A percentile compares a stretch with the other conserved stretches of the same genome.
Evolutionary conservation across 2,113 vertebrate species (phyloP).

Genomic region (Microcebus ravelobensis): DNA sequence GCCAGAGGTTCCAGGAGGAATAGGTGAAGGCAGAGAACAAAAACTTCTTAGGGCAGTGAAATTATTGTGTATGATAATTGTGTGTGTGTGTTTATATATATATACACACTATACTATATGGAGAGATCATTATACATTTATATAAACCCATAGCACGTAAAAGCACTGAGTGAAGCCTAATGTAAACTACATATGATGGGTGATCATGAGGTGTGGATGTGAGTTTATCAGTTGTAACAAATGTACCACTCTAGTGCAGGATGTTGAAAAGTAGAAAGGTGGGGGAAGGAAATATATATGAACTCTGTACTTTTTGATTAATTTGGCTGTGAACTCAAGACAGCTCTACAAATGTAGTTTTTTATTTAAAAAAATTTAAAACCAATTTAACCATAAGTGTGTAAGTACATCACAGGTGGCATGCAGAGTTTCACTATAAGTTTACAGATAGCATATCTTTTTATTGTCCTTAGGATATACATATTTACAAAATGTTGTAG

Average conservation of each 20-base stretch:
- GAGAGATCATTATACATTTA: background rate
- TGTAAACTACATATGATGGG: background rate
- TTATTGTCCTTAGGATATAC: background rate
- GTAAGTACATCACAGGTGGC: background rate
- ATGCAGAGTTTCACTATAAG: background rate
- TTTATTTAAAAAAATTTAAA: background rate
- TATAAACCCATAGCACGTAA: background rate
- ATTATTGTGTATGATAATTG: background rate
- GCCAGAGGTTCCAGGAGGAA: background rate
- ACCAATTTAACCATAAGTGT: background rate
- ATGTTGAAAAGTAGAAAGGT: background rate
- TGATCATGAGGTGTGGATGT: background rate
- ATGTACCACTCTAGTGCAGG: background rate
- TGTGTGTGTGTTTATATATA: too few species aligned
- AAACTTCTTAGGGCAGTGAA: background rate
- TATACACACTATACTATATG: background rate
- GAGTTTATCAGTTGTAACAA: background rate
- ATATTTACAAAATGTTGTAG: background rate
- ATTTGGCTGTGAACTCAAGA: background rate
- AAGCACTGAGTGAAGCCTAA: background rate
- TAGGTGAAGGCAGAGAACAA: background rate
- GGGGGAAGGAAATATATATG: rapidly evolving
- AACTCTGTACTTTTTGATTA: background rate
- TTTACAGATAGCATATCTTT: background rate
- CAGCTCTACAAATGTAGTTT: background rate